Evolutionary conservation across 2,113 vertebrate genomes (phyloP).

Genomic region (Oncorhynchus kisutch): DNA sequence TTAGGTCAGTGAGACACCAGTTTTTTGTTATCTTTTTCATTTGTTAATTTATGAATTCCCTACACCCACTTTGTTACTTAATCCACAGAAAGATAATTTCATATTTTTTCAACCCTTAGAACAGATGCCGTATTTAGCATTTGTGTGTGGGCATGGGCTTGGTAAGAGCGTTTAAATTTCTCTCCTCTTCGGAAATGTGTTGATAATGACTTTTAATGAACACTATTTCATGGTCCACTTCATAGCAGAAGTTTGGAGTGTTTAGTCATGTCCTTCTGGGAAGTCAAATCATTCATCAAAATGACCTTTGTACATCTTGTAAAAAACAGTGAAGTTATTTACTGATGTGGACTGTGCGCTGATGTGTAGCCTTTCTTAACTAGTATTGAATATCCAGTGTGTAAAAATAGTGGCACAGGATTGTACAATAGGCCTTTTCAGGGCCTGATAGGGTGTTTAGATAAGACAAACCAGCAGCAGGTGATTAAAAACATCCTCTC

Average conservation of each 20-base stretch:
- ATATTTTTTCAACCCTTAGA: not conserved
- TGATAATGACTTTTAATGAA: slow-evolving; percentile 24
- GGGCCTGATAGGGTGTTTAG: not conserved
- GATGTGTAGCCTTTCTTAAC: not conserved
- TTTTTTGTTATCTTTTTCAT: not conserved
- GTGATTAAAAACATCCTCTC: too few species aligned
- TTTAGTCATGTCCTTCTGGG: slow-evolving; percentile 15
- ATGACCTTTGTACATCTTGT: not conserved
- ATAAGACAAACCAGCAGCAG: too few species aligned
- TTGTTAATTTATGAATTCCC: not conserved
- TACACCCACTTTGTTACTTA: not conserved
- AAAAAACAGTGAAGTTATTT: not conserved
- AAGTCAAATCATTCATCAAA: slow-evolving; percentile 6
- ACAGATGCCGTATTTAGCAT: slow-evolving; percentile 17
- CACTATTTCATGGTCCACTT: slow-evolving; percentile 24
- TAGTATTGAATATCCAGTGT: not conserved
- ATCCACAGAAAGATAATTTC: not conserved
- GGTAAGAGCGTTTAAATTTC: not conserved
- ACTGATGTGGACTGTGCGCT: not conserved
- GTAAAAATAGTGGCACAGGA: not conserved
- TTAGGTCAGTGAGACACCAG: not conserved
- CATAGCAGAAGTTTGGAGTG: slow-evolving; percentile 2
- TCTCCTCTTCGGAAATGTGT: slow-evolving; percentile 3
- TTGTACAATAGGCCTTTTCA: slow-evolving; percentile 1
- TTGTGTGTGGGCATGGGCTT: slow-evolving; percentile 15